These are phyloP conservation scores for Lymantria dispar DNA, from an alignment of 2,888 invertebrate genomes.

Conservation along the genomic window DNA sequence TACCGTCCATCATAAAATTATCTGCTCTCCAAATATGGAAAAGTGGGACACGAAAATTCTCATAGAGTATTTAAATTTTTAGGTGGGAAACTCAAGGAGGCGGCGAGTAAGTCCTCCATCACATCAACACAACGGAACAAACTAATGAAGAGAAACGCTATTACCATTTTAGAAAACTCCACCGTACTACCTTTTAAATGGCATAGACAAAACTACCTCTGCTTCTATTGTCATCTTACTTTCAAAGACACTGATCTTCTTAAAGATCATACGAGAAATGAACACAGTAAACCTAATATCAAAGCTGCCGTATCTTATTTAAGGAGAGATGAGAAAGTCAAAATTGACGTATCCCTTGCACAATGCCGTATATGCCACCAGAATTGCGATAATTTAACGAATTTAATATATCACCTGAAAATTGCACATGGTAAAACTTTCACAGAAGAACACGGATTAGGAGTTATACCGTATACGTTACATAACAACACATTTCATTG, in stretches of 20 bases:
- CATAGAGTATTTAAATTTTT: slow-evolving; percentile 58
- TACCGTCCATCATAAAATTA: too few species aligned
- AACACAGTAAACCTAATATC: slow-evolving; percentile 52
- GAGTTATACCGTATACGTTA: slow-evolving; percentile 63
- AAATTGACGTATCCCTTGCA: slow-evolving; percentile 58
- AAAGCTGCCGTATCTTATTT: slow-evolving; percentile 62
- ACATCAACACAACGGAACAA: slow-evolving; percentile 64
- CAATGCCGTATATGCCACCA: slow-evolving; percentile 49
- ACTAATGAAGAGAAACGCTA: slow-evolving; percentile 66
- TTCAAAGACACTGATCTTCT: slow-evolving; percentile 54
- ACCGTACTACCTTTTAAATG: slow-evolving; percentile 69
- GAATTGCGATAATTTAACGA: slow-evolving; percentile 35
- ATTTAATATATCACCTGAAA: slow-evolving; percentile 53
- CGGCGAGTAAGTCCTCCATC: slow-evolving; percentile 53
- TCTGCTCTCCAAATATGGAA: too few species aligned
- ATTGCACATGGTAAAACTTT: slow-evolving; percentile 44
- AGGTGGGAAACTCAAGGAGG: slow-evolving; percentile 49
- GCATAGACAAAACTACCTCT: slow-evolving; percentile 69
- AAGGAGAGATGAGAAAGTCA: slow-evolving; percentile 66
- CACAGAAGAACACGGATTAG: slow-evolving; percentile 48
- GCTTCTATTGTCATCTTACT: slow-evolving; percentile 67
- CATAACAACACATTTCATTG: slow-evolving; percentile 48
- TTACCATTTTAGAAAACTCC: slow-evolving; percentile 58
- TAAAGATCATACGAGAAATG: slow-evolving; percentile 60
- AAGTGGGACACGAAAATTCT: slow-evolving; percentile 9